These are phyloP conservation scores for Mesopsocus fuscifrons DNA, from an alignment of 2,888 invertebrate genomes.

Conservation along the genomic window DNA sequence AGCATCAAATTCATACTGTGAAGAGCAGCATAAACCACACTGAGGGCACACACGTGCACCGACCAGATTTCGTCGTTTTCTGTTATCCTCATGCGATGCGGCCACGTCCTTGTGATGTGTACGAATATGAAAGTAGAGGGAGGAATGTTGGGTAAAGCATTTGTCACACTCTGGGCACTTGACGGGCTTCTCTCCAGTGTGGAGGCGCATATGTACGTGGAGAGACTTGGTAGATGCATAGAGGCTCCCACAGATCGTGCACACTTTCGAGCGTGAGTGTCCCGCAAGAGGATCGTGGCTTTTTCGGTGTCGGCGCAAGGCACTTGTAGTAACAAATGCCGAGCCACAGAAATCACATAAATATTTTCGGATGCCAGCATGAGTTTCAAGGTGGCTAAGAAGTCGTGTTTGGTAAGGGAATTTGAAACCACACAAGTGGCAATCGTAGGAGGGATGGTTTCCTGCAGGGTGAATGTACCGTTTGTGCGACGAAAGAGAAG, in stretches of 20 bases:
- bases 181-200: conserved; percentile 9
- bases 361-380: not conserved
- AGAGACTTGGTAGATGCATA: not conserved
- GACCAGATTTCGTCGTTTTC: too few species aligned
- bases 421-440: not conserved
- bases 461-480: not conserved
- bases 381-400: not conserved
- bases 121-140: not conserved
- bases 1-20: too few species aligned
- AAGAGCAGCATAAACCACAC: too few species aligned
- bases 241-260: conserved; percentile 6
- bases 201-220: not conserved
- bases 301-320: not conserved
- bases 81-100: not conserved
- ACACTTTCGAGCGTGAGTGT: not conserved
- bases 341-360: not conserved
- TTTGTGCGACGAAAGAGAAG: conserved; percentile 23
- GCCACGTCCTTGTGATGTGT: not conserved
- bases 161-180: conserved; percentile 12
- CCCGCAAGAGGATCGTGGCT: too few species aligned
- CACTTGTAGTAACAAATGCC: not conserved
- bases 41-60: too few species aligned
- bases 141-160: conserved; percentile 8
- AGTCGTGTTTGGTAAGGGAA: not conserved
- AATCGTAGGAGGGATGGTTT: not conserved